Evolutionary conservation across 2,113 vertebrate species (phyloP), one percentile per base, ranked within the genome.

Genomic region (Microtus ochrogaster): DNA sequence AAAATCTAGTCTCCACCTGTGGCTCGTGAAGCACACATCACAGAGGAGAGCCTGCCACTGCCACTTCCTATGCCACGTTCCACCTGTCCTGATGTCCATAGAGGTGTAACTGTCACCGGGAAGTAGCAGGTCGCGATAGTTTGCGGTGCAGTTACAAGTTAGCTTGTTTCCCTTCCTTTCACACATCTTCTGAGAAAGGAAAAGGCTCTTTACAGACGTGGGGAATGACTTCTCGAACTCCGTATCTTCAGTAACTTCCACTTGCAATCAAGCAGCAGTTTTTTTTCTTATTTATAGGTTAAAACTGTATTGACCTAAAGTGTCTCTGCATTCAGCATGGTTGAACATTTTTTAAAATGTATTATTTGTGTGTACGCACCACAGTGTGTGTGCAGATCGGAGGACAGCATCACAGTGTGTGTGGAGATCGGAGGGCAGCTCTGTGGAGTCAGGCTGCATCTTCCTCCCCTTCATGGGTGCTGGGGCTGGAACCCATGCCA

Each of bases 211-310:
- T 79, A 49, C 58, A 13, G 58, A 78, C 91, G 19, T 81, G 47
- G 8, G 33, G 12, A 93, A 74, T 79, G 91, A 63, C 36, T 84
- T 87, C 79, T 44, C 81, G 7, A 39, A 19, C 81, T 82, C 91
- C 61, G 70, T 82, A 41, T 90, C 95, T 89, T 84, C 72, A 86
- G 49, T 91, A 13, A 52, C 52, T 95, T 96, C 33, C 28, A 66
- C 12, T 81, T 28, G n/a, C 39, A 36, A 0, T 78, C n/a, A 72
- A 49, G 36, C 55, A 66, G 21, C 41, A 83, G 86, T 70, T 36
- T 10, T 16, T 3, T 3, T 22, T 55, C 39, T 83, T 49, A 77
- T 22, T 88, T 33, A 61, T 10, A 52, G 39, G 52, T 49, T 82
- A 58, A 86, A 96, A 86, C 47, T 16, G 13, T 47, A 19, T 58